Percentiles rank a stretch among this genome's conserved stretches.
Conservation (phyloP, 2,797 vertebrate species). For the Alauda arvensis region DNA sequence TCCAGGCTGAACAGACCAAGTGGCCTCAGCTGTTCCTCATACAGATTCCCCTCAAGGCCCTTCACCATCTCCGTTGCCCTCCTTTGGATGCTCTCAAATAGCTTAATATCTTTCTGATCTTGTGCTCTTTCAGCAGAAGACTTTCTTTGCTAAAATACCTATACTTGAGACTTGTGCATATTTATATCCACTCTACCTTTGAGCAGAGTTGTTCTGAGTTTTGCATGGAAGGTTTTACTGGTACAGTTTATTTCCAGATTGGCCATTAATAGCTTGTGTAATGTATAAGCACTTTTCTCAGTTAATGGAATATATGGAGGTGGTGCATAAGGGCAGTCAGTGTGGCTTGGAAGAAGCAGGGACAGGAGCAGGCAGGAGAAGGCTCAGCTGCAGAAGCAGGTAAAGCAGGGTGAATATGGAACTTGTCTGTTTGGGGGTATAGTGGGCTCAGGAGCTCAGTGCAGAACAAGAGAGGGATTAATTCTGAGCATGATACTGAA, state of each 20-base stretch:
- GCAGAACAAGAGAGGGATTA: not conserved
- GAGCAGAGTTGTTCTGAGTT: not conserved
- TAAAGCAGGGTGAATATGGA: not conserved
- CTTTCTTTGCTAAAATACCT: not conserved
- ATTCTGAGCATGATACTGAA: not conserved
- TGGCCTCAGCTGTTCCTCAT: not conserved
- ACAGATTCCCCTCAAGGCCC: fast-evolving
- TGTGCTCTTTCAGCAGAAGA: not conserved
- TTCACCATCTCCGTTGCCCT: not conserved
- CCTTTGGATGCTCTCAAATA: not conserved
- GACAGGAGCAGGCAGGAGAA: not conserved
- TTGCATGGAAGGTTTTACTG: not conserved
- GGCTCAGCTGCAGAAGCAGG: not conserved
- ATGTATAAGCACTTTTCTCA: not conserved
- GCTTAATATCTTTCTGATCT: not conserved
- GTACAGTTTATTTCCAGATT: not conserved
- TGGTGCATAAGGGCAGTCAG: fast-evolving
- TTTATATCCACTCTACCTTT: not conserved
- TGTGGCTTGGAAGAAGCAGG: not conserved
- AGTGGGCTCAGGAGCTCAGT: not conserved
- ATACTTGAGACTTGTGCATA: not conserved
- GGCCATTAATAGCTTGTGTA: not conserved
- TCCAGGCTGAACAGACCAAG: not conserved
- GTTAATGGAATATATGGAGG: not conserved
- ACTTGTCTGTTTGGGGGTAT: fast-evolving